A percentile compares a stretch with the other conserved stretches of the same genome.
Conservation (phyloP, 2,888 invertebrate genomes). For the Synergus laeviventris region DNA sequence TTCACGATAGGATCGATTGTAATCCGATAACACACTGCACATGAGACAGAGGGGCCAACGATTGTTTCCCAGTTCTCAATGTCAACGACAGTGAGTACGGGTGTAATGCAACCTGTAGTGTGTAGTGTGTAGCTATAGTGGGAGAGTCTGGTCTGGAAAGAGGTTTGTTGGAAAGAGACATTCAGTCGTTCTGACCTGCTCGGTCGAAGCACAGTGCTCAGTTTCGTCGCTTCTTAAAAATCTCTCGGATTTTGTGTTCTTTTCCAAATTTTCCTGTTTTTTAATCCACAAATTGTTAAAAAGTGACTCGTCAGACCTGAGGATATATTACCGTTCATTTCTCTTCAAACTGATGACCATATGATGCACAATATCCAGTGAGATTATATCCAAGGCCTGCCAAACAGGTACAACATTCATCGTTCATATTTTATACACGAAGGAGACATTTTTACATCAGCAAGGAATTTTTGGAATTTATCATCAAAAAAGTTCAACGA, state of each 20-base stretch:
- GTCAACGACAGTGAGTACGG: constrained; percentile 47
- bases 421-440: not conserved
- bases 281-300: not conserved
- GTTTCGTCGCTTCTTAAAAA: not conserved
- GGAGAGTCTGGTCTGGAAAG: constrained; percentile 56
- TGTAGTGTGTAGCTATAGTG: constrained; percentile 17
- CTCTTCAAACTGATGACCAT: not conserved
- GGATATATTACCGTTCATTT: constrained; percentile 4
- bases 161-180: constrained; percentile 58
- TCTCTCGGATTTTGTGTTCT: constrained; percentile 41
- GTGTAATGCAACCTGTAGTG: constrained; percentile 28
- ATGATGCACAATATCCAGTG: constrained; percentile 38
- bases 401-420: constrained; percentile 30
- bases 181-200: constrained; percentile 68
- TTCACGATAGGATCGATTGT: constrained; percentile 31
- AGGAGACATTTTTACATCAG: not conserved
- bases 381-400: constrained; percentile 37
- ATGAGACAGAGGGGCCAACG: constrained; percentile 49
- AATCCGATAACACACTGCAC: constrained; percentile 17
- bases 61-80: constrained; percentile 55
- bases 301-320: not conserved
- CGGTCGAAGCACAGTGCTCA: constrained; percentile 58
- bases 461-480: not conserved
- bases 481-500: not conserved
- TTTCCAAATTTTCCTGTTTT: not conserved